Conservation (phyloP, 1,140 invertebrate genomes). For the Acromyrmex heyeri region DNA sequence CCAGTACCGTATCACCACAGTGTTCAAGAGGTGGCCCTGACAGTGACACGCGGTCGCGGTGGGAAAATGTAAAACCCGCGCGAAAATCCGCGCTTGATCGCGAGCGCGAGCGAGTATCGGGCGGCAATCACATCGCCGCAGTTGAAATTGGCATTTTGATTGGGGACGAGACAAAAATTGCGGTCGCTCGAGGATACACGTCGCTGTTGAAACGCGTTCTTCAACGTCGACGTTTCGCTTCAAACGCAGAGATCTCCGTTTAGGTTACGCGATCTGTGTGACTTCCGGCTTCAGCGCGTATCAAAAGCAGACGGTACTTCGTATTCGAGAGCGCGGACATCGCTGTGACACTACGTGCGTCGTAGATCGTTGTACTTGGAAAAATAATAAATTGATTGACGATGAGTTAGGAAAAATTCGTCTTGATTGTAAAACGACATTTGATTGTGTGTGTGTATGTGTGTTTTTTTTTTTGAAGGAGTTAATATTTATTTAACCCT, state of each 20-base stretch:
- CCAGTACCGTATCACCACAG: conserved; percentile 69
- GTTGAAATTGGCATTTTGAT: conserved; percentile 77
- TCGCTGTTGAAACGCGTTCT: conserved; percentile 61
- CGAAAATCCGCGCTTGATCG: conserved; percentile 66
- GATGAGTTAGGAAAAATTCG: background rate
- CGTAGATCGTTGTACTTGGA: background rate
- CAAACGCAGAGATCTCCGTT: conserved; percentile 55
- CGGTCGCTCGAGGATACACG: conserved; percentile 60
- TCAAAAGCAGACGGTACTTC: conserved; percentile 56
- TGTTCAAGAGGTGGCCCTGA: conserved; percentile 71
- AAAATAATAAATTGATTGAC: conserved; percentile 34
- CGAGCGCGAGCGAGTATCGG: conserved; percentile 17
- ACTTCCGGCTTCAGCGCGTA: conserved; percentile 43
- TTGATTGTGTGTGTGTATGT: background rate
- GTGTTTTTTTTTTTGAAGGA: too few relatives aligned
- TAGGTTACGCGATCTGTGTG: conserved; percentile 25
- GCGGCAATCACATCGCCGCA: conserved; percentile 66
- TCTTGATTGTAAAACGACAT: background rate
- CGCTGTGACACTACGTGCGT: conserved; percentile 15
- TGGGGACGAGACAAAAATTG: conserved; percentile 74
- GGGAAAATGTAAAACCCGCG: conserved; percentile 69
- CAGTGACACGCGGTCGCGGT: conserved; percentile 70
- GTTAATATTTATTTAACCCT: too few relatives aligned
- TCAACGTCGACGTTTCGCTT: conserved; percentile 59
- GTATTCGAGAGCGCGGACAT: conserved; percentile 18